Evolutionary conservation across 2,797 vertebrate species (phyloP).

Genomic region (Phataginus tricuspis): DNA sequence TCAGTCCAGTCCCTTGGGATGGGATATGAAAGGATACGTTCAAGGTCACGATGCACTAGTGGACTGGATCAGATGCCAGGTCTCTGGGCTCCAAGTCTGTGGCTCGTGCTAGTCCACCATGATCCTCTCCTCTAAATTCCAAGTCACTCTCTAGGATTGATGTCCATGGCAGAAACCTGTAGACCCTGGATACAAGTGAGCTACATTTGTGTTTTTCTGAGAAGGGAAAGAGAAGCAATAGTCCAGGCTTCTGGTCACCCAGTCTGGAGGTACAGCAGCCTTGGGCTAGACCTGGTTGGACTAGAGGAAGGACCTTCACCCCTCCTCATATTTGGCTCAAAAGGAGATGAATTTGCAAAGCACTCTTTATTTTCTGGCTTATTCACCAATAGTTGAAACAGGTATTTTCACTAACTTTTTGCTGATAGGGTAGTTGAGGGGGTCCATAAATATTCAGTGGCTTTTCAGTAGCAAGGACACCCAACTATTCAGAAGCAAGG

Average conservation of each 20-base stretch:
- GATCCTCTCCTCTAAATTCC: not conserved
- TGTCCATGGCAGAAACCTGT: not conserved
- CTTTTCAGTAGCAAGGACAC: not conserved
- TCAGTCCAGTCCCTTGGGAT: not conserved
- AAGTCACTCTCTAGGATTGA: not conserved
- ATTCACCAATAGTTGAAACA: not conserved
- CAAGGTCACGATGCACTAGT: not conserved
- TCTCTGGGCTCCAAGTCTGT: not conserved
- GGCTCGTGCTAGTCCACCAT: not conserved
- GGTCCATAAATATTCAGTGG: not conserved
- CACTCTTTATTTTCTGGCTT: not conserved
- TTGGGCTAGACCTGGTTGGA: not conserved
- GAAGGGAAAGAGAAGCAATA: not conserved
- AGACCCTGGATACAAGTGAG: not conserved
- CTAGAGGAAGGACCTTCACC: not conserved
- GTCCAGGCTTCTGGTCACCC: not conserved
- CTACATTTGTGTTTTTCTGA: not conserved
- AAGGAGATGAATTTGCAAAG: conserved; percentile 17
- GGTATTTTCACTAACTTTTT: not conserved
- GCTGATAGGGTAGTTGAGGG: not conserved
- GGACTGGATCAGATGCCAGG: not conserved
- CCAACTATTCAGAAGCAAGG: not conserved
- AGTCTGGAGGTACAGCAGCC: not conserved
- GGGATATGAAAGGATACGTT: not conserved
- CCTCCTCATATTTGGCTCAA: not conserved